Conservation (phyloP, 2,888 invertebrate species). For the Netelia fuscicornis region DNA sequence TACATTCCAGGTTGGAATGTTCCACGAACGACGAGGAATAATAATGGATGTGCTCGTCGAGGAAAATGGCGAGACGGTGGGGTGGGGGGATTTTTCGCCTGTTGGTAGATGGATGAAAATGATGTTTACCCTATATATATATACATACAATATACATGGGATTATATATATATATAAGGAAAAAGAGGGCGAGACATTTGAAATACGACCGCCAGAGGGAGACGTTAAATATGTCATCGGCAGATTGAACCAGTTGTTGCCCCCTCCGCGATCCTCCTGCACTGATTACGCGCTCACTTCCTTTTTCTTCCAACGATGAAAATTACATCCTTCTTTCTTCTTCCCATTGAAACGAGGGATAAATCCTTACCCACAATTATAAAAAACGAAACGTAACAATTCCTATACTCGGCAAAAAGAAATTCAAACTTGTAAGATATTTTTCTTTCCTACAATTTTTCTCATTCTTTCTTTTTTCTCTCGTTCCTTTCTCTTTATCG, state of each 20-base stretch:
- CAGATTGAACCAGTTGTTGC: constrained; percentile 24
- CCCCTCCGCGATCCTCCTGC: background rate
- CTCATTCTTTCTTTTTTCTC: constrained; percentile 56
- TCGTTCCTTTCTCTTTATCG: constrained; percentile 66
- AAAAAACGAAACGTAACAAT: too few species aligned
- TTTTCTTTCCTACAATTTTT: constrained; percentile 35
- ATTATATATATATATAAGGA: background rate
- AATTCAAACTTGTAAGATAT: constrained; percentile 35
- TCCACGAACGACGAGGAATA: constrained; percentile 30
- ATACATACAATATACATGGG: background rate
- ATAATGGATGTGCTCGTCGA: constrained; percentile 10
- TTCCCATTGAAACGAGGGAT: too few species aligned
- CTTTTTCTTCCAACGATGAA: background rate
- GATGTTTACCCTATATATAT: constrained; percentile 1
- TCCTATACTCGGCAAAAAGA: constrained; percentile 6
- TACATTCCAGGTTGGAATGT: constrained; percentile 21
- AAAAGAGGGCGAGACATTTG: constrained; percentile 11
- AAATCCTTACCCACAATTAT: too few species aligned
- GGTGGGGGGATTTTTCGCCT: background rate
- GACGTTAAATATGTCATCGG: constrained; percentile 42
- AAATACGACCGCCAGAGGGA: constrained; percentile 15
- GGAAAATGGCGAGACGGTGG: background rate
- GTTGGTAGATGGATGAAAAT: background rate
- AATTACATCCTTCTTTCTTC: too few species aligned
- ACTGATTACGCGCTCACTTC: background rate